A percentile compares a stretch with the other conserved stretches of the same genome.
phyloP scores from a whole-genome alignment of 2,888 invertebrate genomes.

The Cephus nigrinus region DNA sequence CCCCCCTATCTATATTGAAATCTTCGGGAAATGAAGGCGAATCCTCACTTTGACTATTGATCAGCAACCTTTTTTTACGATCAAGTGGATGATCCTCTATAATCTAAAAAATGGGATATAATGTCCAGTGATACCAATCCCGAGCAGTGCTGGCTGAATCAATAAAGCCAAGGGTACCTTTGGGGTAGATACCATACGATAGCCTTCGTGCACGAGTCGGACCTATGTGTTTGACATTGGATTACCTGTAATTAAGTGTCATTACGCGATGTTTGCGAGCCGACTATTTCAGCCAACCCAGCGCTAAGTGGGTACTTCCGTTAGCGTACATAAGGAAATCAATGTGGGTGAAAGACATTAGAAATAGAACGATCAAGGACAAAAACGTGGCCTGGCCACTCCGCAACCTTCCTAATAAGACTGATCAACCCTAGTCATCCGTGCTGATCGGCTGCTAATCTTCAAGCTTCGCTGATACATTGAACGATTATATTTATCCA shows the following conservation, averaged over 20 bases:
- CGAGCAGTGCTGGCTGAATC: slow-evolving; percentile 33
- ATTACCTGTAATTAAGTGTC: slow-evolving; percentile 21
- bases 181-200: not conserved
- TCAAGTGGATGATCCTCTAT: not conserved
- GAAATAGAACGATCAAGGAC: not conserved
- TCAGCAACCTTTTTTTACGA: not conserved
- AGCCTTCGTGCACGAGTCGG: not conserved
- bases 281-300: not conserved
- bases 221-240: slow-evolving; percentile 11
- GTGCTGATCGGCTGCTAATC: not conserved
- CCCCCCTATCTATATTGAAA: not conserved
- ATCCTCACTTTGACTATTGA: not conserved
- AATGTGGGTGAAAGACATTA: not conserved
- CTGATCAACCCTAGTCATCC: not conserved
- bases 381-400: not conserved
- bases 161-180: slow-evolving; percentile 34
- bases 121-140: slow-evolving; percentile 37
- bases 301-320: not conserved
- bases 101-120: slow-evolving; percentile 29
- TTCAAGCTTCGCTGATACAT: not conserved
- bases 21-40: not conserved
- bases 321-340: not conserved
- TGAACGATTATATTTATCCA: not conserved
- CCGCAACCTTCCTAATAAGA: not conserved
- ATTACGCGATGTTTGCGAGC: slow-evolving; percentile 12